Base-by-base conservation (phyloP, 23 tunicate species). In the Halocynthia roretzi region DNA sequence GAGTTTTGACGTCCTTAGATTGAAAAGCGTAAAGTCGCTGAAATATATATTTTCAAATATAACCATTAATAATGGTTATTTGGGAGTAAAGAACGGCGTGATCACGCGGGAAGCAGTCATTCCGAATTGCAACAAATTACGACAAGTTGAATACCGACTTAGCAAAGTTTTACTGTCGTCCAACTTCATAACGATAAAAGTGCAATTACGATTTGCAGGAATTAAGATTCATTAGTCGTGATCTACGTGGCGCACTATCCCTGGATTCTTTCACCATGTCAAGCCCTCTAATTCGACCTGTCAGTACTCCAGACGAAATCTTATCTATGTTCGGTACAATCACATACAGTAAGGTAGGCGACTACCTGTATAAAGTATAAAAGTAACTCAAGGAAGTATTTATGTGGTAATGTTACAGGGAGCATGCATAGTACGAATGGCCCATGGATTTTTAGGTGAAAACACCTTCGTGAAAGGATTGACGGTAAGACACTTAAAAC, bases 391-490 rank as follows among this genome's bases (percentile, higher is more conserved):
- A 4, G 44, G 44, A 31, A 31, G 44, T 31, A 31, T 31, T 31
- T 31, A 31, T 31, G 44, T 31, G 44, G 5, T 0, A 52, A 20
- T 53, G 54, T 52, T 62, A 19, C 78, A 91, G 97, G 97, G 97
- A 14, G 97, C 71, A 17, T 62, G 80, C 8, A 31, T 91, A 61
- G 15, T 91, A 9, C 64, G 91, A 22, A 91, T 91, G 97, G 75
- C 81, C 14, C 71, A 82, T 5, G 81, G 76, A 40, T 82, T 91
- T 69, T 56, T 91, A 0, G 97, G 97, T 49, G 91, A 86, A 62
- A 50, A 62, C 10, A 86, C 76, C 10, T 91, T 91, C 67, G 81
- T 90, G 7, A 76, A 55, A 17, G 97, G 81, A 6, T 21, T 82
- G 5, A 91, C 62, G 56, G 97, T 91, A 65, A 72, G 80, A 31